These are phyloP conservation scores for Erynnis tages DNA, from an alignment of 2,888 invertebrate species.

Conservation along the genomic window DNA sequence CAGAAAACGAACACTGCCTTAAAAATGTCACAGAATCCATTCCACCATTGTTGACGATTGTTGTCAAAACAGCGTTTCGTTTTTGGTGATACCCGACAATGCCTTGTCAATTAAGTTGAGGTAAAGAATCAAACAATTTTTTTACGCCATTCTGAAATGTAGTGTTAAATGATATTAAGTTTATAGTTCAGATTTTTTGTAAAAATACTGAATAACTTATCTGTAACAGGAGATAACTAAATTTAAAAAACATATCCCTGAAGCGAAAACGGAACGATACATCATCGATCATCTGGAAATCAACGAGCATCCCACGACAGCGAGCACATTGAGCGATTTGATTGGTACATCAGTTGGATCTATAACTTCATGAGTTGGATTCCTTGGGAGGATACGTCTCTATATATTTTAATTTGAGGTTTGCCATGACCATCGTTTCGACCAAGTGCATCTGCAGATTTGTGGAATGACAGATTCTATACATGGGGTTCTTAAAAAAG, in stretches of 20 bases:
- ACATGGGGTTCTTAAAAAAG: no score
- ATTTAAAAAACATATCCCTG: not conserved
- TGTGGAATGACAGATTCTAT: no score
- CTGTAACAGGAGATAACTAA: no score
- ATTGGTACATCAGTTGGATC: no score
- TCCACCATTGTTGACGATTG: conserved; percentile 78
- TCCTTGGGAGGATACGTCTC: no score
- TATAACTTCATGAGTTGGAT: no score
- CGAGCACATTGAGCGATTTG: no score
- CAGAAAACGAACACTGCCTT: conserved; percentile 73
- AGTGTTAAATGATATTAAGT: not conserved
- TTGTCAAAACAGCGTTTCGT: conserved; percentile 73
- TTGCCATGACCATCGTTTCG: no score
- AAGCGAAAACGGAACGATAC: conserved; percentile 14
- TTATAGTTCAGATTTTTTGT: not conserved
- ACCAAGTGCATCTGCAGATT: no score
- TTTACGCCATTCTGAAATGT: not conserved
- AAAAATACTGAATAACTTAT: not conserved
- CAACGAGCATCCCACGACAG: no score
- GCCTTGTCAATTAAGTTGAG: not conserved
- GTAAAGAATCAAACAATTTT: not conserved
- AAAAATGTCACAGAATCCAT: conserved; percentile 73
- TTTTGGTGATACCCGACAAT: conserved; percentile 8
- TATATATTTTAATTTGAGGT: no score
- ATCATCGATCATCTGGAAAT: conserved; percentile 18